Percentiles rank a stretch among this genome's conserved stretches.
Conservation (phyloP, 2,113 vertebrate species). For the Pantherophis guttatus region DNA sequence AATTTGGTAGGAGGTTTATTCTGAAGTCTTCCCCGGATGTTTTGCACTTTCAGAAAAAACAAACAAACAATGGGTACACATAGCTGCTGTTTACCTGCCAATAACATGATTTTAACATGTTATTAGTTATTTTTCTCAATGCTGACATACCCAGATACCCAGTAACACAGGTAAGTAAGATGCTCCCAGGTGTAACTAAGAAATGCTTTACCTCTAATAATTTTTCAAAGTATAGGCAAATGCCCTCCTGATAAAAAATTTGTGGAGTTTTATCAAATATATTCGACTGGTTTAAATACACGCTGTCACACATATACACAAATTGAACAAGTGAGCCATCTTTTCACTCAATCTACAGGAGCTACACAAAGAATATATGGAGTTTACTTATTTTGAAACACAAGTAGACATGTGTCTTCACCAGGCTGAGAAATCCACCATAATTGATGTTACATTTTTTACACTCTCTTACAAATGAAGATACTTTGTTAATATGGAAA, state of each 20-base stretch:
- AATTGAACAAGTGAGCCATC: neutral
- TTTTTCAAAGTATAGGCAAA: neutral
- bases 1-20: neutral
- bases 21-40: neutral
- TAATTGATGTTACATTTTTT: neutral
- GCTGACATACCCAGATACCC: neutral
- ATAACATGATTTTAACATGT: neutral
- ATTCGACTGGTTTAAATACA: conserved; percentile 38
- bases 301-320: conserved; percentile 21
- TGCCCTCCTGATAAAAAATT: conserved; percentile 39
- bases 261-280: conserved; percentile 23
- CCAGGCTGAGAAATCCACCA: neutral
- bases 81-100: neutral
- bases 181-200: conserved; percentile 30
- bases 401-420: conserved; percentile 8
- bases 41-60: neutral
- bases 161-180: conserved; percentile 3
- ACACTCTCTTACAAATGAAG: neutral
- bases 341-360: conserved; percentile 21
- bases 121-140: conserved; percentile 15
- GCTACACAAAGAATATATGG: conserved; percentile 9
- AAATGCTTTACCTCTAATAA: neutral
- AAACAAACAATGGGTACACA: neutral
- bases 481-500: neutral
- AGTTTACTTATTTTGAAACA: conserved; percentile 24